These are phyloP conservation scores for Gallinago stenura DNA, from an alignment of 2,797 vertebrate genomes.

Conservation along the genomic window DNA sequence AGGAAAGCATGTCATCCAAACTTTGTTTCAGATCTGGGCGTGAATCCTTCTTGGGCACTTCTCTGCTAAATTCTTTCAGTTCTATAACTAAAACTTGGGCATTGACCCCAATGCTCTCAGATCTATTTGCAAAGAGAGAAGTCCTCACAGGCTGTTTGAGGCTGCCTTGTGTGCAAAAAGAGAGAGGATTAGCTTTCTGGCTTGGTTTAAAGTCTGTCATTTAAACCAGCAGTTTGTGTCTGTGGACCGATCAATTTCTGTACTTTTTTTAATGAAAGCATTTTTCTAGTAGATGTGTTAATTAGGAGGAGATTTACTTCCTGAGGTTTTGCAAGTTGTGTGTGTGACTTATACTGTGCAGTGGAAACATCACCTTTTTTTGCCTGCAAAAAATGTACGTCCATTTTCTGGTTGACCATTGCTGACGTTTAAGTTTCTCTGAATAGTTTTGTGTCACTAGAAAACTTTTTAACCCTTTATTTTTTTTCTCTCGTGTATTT, in stretches of 20 bases:
- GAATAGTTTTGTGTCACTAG: background rate
- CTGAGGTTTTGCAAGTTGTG: background rate
- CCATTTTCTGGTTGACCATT: accelerated
- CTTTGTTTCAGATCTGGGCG: background rate
- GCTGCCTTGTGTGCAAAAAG: background rate
- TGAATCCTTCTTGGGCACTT: background rate
- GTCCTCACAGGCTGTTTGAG: background rate
- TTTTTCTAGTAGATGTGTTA: background rate
- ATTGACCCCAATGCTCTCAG: background rate
- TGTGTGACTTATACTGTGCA: background rate
- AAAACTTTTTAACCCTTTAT: background rate
- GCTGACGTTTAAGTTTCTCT: background rate
- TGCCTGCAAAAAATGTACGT: background rate
- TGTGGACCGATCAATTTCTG: background rate
- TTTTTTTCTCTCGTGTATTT: background rate
- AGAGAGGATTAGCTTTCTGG: background rate
- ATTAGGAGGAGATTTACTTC: background rate
- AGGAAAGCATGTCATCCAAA: background rate
- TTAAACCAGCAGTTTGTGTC: background rate
- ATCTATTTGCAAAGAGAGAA: background rate
- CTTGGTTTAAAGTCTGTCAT: background rate
- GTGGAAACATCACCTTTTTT: background rate
- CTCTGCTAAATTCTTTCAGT: background rate
- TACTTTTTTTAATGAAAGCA: background rate
- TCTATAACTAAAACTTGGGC: background rate